Conservation (phyloP, 2,797 vertebrate species). For the Chlorospingus semifuscus region DNA sequence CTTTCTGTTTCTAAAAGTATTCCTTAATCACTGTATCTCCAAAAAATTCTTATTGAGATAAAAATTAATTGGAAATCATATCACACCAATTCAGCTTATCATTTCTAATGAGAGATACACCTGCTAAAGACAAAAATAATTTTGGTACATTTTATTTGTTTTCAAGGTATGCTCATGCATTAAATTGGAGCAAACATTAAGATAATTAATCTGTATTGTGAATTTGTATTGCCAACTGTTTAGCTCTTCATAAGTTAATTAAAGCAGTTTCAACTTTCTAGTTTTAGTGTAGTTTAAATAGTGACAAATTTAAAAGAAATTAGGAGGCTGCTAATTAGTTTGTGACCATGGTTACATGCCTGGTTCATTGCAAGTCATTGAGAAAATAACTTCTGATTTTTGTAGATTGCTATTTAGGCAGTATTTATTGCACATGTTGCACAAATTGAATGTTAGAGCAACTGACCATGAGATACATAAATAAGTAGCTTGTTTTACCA, state of each 20-base stretch:
- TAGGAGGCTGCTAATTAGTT: conserved; percentile 45
- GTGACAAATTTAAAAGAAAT: conserved; percentile 40
- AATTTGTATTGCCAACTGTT: not conserved
- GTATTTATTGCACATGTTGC: not conserved
- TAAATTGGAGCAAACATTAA: not conserved
- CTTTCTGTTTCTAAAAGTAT: not conserved
- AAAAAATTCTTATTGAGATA: not conserved
- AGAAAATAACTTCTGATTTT: not conserved
- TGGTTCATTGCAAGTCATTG: not conserved
- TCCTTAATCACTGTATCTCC: not conserved
- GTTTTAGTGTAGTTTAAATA: conserved; percentile 48
- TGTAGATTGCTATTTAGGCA: conserved; percentile 27
- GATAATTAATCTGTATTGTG: not conserved
- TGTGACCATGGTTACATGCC: not conserved
- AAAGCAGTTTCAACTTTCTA: not conserved
- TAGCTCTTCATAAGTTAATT: conserved; percentile 12
- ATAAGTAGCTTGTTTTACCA: not conserved
- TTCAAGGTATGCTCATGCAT: not conserved
- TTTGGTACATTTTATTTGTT: not conserved
- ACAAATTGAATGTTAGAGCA: not conserved
- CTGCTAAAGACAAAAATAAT: not conserved
- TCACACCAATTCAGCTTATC: not conserved
- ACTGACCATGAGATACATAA: not conserved
- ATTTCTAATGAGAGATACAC: not conserved
- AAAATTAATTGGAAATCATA: conserved; percentile 9